phyloP scores from a whole-genome alignment of 2,797 vertebrate species.

The Hydrolagus colliei region DNA sequence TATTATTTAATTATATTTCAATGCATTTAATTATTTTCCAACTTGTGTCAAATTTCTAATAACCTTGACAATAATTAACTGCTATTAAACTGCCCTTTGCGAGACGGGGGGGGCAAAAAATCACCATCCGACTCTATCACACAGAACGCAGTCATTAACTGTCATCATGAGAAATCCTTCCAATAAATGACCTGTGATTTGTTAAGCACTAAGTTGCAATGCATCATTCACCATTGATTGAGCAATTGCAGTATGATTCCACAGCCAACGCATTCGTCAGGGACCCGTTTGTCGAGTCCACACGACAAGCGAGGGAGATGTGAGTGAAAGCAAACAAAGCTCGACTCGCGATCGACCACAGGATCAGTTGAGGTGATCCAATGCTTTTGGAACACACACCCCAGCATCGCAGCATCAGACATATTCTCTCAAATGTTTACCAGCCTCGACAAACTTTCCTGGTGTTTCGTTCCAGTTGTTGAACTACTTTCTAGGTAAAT shows the following conservation, averaged over 20 bases:
- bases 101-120: too few relatives aligned
- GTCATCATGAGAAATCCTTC: neutral
- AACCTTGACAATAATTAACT: neutral
- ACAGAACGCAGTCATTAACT: neutral
- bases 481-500: too few relatives aligned
- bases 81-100: neutral
- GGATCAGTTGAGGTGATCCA: too few relatives aligned
- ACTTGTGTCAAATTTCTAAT: neutral
- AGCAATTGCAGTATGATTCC: neutral
- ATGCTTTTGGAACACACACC: too few relatives aligned
- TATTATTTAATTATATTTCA: neutral
- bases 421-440: too few relatives aligned
- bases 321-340: neutral
- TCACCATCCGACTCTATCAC: too few relatives aligned
- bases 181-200: neutral
- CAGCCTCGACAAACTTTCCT: too few relatives aligned
- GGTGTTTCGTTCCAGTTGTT: too few relatives aligned
- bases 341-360: neutral
- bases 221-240: neutral
- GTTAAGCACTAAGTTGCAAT: neutral
- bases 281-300: neutral
- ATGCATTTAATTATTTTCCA: slow-evolving; percentile 5
- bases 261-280: neutral
- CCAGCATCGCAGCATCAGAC: too few relatives aligned
- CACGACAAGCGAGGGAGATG: neutral